Percentiles rank a stretch among this genome's conserved stretches.
phyloP scores from a whole-genome alignment of 2,888 invertebrate genomes.

The Cremastinae sp. region DNA sequence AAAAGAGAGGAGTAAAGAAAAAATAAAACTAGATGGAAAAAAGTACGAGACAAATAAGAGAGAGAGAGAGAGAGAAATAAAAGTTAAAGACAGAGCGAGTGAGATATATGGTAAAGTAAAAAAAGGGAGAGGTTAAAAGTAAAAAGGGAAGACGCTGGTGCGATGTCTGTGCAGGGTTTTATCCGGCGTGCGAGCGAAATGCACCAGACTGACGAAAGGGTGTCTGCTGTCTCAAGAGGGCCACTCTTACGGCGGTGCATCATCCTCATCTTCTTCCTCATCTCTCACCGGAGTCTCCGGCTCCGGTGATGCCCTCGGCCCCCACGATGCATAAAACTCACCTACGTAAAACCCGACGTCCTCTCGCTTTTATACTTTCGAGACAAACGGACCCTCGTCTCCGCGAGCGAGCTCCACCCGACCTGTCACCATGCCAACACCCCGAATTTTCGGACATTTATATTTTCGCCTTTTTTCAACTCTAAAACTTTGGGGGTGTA shows the following conservation, averaged over 20 bases:
- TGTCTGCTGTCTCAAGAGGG: conserved; percentile 77
- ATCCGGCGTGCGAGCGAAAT: conserved; percentile 5
- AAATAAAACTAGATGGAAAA: background rate
- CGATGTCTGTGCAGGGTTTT: conserved; percentile 10
- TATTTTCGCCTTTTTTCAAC: no score
- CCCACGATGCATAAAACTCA: conserved; percentile 33
- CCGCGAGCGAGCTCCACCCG: conserved; percentile 9
- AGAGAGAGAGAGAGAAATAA: no score
- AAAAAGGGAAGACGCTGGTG: no score
- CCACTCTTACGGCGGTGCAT: conserved; percentile 70
- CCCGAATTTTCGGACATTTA: background rate
- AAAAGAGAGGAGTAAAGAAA: background rate
- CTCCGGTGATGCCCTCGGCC: conserved; percentile 19
- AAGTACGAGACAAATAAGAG: no score
- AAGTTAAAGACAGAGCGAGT: no score
- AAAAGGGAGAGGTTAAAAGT: no score
- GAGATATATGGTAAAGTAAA: no score
- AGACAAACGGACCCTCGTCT: conserved; percentile 49
- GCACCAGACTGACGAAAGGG: conserved; percentile 71
- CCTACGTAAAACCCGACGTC: conserved; percentile 1
- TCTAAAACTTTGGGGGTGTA: no score
- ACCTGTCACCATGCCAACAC: background rate
- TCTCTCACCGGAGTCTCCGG: conserved; percentile 29
- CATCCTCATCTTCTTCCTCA: conserved; percentile 59
- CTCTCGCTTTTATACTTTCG: conserved; percentile 16